phyloP scores from a whole-genome alignment of 1,140 invertebrate species.

The Oscheius sp. region DNA sequence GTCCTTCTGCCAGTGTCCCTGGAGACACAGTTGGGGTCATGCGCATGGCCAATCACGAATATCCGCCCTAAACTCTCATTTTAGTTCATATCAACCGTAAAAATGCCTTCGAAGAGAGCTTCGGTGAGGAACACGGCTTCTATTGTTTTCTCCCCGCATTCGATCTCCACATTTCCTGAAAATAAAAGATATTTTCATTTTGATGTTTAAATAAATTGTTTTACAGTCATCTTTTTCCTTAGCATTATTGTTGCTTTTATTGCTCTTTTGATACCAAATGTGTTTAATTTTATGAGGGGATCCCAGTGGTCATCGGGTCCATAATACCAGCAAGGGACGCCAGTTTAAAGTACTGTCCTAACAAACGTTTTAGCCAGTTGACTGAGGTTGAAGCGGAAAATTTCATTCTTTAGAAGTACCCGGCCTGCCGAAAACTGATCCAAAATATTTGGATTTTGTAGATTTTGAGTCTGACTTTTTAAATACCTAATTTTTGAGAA shows the following conservation, averaged over 20 bases:
- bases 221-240: neutral
- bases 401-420: too few relatives aligned
- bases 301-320: too few relatives aligned
- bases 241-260: slow-evolving; percentile 11
- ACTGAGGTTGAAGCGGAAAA: too few relatives aligned
- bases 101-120: slow-evolving; percentile 32
- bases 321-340: too few relatives aligned
- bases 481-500: slow-evolving; percentile 7
- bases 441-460: too few relatives aligned
- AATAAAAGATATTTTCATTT: neutral
- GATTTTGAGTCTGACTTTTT: neutral
- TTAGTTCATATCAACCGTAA: neutral
- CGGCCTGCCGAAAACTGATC: too few relatives aligned
- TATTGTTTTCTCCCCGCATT: slow-evolving; percentile 57
- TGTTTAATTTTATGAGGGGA: slow-evolving; percentile 6
- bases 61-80: slow-evolving; percentile 51
- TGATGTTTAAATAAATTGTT: neutral
- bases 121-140: slow-evolving; percentile 58
- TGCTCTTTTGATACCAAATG: neutral
- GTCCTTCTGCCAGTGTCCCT: slow-evolving; percentile 51
- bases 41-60: slow-evolving; percentile 54
- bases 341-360: too few relatives aligned
- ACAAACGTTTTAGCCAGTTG: too few relatives aligned
- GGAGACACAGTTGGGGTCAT: slow-evolving; percentile 51
- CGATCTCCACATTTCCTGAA: slow-evolving; percentile 55